These are phyloP conservation scores for Drosophila atroscutellata DNA, from an alignment of 2,888 invertebrate species.

Conservation along the genomic window DNA sequence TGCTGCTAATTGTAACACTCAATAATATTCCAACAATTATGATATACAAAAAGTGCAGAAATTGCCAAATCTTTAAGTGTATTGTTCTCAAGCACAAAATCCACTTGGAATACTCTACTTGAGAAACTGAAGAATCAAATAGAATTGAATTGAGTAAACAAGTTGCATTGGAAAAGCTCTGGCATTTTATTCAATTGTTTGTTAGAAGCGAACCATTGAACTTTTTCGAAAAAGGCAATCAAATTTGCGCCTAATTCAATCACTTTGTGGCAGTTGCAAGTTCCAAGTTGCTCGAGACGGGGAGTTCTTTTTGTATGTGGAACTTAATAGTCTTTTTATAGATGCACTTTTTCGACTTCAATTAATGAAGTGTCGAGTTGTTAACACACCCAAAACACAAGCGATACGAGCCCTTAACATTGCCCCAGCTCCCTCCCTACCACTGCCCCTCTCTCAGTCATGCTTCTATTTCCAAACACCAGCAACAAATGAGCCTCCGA, in stretches of 20 bases:
- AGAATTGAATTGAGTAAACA: slow-evolving; percentile 52
- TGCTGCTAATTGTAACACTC: slow-evolving; percentile 33
- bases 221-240: slow-evolving; percentile 68
- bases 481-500: slow-evolving; percentile 32
- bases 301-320: slow-evolving; percentile 53
- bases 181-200: slow-evolving; percentile 35
- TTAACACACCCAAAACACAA: slow-evolving; percentile 76
- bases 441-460: not conserved
- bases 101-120: slow-evolving; percentile 42
- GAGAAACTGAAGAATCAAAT: slow-evolving; percentile 32
- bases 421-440: not conserved
- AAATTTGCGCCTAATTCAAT: slow-evolving; percentile 66
- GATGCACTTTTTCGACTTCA: slow-evolving; percentile 79
- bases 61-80: slow-evolving; percentile 67
- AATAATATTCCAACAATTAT: slow-evolving; percentile 13
- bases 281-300: slow-evolving; percentile 37
- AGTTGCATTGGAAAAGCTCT: slow-evolving; percentile 54
- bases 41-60: slow-evolving; percentile 48
- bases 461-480: slow-evolving; percentile 69
- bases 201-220: slow-evolving; percentile 65
- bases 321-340: slow-evolving; percentile 81
- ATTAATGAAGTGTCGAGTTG: slow-evolving; percentile 81
- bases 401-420: slow-evolving; percentile 34
- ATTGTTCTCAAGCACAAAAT: slow-evolving; percentile 46
- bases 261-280: slow-evolving; percentile 31